Evolutionary conservation across 1,140 invertebrate genomes (phyloP).

Genomic region (Hirudo medicinalis): DNA sequence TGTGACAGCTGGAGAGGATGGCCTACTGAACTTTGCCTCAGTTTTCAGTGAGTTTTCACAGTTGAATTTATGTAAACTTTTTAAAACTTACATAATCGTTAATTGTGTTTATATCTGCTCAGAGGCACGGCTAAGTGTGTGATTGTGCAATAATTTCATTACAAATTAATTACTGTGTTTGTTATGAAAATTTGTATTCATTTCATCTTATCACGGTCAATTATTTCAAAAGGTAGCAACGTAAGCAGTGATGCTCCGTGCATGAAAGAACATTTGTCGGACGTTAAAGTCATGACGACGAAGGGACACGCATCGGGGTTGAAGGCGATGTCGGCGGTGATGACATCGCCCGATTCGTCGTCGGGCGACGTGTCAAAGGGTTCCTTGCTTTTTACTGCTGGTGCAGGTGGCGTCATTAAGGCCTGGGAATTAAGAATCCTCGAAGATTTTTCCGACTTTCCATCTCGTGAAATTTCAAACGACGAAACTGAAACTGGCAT

Average conservation of each 20-base stretch:
- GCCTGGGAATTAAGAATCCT: neutral
- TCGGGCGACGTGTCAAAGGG: neutral
- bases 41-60: too few relatives aligned
- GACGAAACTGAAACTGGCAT: neutral
- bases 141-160: neutral
- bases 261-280: neutral
- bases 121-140: neutral
- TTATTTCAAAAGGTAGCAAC: neutral
- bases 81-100: too few relatives aligned
- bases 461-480: neutral
- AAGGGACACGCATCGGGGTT: neutral
- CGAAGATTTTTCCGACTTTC: neutral
- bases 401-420: neutral
- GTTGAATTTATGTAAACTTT: neutral
- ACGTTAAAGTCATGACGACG: neutral
- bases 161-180: too few relatives aligned
- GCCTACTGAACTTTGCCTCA: neutral
- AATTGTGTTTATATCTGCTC: neutral
- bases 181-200: too few relatives aligned
- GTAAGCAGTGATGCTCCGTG: neutral
- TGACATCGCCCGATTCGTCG: too few relatives aligned
- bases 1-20: constrained; percentile 9
- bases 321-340: neutral
- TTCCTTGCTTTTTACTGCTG: constrained; percentile 1
- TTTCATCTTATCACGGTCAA: neutral